These are phyloP conservation scores for Drosophila tropicalis DNA, from an alignment of 1,140 invertebrate species.

Conservation along the genomic window DNA sequence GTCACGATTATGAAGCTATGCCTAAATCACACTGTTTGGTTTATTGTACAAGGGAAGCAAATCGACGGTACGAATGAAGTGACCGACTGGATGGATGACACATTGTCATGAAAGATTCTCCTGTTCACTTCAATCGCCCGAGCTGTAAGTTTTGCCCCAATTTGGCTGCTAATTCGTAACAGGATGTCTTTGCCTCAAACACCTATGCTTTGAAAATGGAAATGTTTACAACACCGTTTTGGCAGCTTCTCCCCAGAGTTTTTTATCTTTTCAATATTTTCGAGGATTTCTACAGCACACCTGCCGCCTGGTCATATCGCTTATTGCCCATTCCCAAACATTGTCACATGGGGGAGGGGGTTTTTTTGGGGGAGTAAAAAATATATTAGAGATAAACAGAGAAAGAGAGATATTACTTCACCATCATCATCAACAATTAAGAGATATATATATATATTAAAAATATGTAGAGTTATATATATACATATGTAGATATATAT, in stretches of 20 bases:
- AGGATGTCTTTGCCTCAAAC: neutral
- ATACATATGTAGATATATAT: conserved; percentile 22
- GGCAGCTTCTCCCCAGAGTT: conserved; percentile 83
- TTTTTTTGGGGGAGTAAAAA: conserved; percentile 77
- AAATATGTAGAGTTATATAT: conserved; percentile 25
- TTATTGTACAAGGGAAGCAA: conserved; percentile 5
- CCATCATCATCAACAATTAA: conserved; percentile 81
- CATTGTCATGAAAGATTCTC: neutral
- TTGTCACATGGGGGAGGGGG: conserved; percentile 57
- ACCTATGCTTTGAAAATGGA: conserved; percentile 67
- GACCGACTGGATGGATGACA: neutral
- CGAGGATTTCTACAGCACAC: conserved; percentile 84
- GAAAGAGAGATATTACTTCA: conserved; percentile 83
- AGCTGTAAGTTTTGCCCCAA: neutral
- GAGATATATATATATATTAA: conserved; percentile 59
- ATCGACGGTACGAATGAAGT: neutral
- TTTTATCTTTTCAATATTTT: conserved; percentile 79
- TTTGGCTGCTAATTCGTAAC: neutral
- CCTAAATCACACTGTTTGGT: neutral
- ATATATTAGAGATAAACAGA: conserved; percentile 82
- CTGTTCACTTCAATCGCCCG: neutral
- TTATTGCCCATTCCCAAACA: conserved; percentile 86
- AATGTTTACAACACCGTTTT: conserved; percentile 83
- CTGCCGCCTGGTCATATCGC: conserved; percentile 87
- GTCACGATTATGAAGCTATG: neutral